Evolutionary conservation across 2,888 invertebrate species (phyloP).

Genomic region (Prosopocoilus inquinatus): DNA sequence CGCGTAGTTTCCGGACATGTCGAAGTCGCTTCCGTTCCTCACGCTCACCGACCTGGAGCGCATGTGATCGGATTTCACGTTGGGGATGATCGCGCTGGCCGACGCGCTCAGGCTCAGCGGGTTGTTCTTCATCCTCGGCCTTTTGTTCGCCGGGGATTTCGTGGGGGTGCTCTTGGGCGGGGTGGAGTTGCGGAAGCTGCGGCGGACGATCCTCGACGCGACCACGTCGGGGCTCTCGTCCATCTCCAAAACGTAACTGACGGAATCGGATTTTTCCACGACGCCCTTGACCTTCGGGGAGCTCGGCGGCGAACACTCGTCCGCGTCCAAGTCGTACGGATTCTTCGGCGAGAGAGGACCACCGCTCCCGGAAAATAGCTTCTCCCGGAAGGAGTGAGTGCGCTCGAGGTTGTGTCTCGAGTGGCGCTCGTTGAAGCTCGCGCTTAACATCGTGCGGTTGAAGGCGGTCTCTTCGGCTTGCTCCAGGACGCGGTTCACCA

Average conservation of each 20-base stretch:
- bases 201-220: slow-evolving; percentile 67
- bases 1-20: slow-evolving; percentile 26
- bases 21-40: slow-evolving; percentile 29
- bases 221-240: slow-evolving; percentile 70
- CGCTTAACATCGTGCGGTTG: slow-evolving; percentile 40
- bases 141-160: slow-evolving; percentile 47
- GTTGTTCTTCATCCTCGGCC: slow-evolving; percentile 48
- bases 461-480: slow-evolving; percentile 38
- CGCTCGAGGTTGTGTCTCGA: slow-evolving; percentile 33
- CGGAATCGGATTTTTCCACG: slow-evolving; percentile 82
- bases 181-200: slow-evolving; percentile 60
- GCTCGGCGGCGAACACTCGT: slow-evolving; percentile 58
- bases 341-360: slow-evolving; percentile 38
- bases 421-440: slow-evolving; percentile 42
- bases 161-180: slow-evolving; percentile 47
- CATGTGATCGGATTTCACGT: slow-evolving; percentile 38
- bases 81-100: slow-evolving; percentile 51
- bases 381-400: slow-evolving; percentile 42
- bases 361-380: slow-evolving; percentile 30
- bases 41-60: slow-evolving; percentile 51
- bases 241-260: slow-evolving; percentile 83
- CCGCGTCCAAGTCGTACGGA: slow-evolving; percentile 39
- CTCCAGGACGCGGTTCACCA: slow-evolving; percentile 53
- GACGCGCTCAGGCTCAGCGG: slow-evolving; percentile 54
- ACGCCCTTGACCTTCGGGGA: slow-evolving; percentile 79